Evolutionary conservation across 1,140 invertebrate genomes (phyloP).

Genomic region (Eupeodes corollae): DNA sequence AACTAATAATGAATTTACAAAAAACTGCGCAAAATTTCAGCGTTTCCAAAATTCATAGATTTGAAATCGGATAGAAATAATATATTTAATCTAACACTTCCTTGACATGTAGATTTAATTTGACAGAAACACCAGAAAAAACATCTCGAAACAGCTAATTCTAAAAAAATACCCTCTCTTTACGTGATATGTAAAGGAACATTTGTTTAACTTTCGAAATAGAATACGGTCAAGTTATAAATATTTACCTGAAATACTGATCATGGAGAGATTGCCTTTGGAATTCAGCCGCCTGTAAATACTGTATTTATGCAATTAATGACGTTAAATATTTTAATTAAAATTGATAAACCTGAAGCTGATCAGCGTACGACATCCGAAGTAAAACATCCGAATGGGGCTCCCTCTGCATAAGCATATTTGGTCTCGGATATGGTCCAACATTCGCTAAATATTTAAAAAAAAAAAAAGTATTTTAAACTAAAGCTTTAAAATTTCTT

Average conservation of each 20-base stretch:
- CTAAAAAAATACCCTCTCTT: too few species aligned
- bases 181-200: too few species aligned
- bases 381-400: slow-evolving; percentile 36
- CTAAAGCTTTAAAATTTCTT: not conserved
- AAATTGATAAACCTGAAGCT: slow-evolving; percentile 36
- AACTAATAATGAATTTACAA: too few species aligned
- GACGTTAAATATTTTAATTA: slow-evolving; percentile 20
- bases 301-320: slow-evolving; percentile 38
- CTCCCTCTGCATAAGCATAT: slow-evolving; percentile 38
- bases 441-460: slow-evolving; percentile 28
- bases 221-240: not conserved
- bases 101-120: too few species aligned
- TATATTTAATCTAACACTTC: too few species aligned
- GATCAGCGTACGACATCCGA: slow-evolving; percentile 37
- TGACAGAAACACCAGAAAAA: too few species aligned
- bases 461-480: not conserved
- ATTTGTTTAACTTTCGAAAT: too few species aligned
- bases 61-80: too few species aligned
- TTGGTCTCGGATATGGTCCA: slow-evolving; percentile 38
- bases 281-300: slow-evolving; percentile 38
- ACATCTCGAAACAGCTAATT: too few species aligned
- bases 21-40: too few species aligned
- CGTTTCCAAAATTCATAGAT: too few species aligned
- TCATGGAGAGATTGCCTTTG: slow-evolving; percentile 37
- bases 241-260: slow-evolving; percentile 35